Base-by-base conservation (phyloP, 2,113 vertebrate species). In the Pipra filicauda region DNA sequence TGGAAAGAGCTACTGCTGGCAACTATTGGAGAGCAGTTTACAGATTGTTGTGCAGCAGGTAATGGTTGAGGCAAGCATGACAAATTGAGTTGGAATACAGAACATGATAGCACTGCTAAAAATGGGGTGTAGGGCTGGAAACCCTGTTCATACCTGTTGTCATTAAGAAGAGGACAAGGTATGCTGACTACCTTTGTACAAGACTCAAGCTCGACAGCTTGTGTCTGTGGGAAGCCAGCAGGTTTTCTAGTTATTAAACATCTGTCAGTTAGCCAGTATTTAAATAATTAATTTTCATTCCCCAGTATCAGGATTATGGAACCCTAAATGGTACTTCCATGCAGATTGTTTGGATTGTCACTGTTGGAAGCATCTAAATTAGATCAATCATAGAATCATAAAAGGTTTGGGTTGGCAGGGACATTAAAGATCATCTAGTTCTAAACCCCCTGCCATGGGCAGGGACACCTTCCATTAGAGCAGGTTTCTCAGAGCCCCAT, bases 1-100 rank as follows among this genome's bases (percentile, higher is more conserved):
- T 99, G 99, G 99, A 99, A 99, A 96, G 99, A 99, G 95, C 93
- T 99, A 66, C 97, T 99, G n/a, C 97, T 99, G 97, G 99, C 99
- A 58, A 98, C 98, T 14, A 99, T 99, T 94, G 99, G 99, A 88
- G 99, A 99, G 90, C 99, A 99, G 94, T 99, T 99, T 98, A 97
- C 98, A 94, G 99, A 98, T 85, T 98, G 97, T 82, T 99, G 98
- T 86, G 98, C 98, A 55, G 96, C 98, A 98, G 99, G 99, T 99
- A 98, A 98, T 66, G 26, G 43, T 67, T 65, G n/a, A 75, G 31
- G 31, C 41, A 19, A 20, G 33, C 17, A 4, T 26, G 24, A 22
- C 10, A 83, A 69, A 39, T 14, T 3, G 46, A 18, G 8, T 46
- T 81, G 43, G 59, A 85, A 64, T 46, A 17, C 30, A n/a, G 41